Percentiles rank a stretch among this genome's conserved stretches.
phyloP scores from a whole-genome alignment of 2,113 vertebrate genomes.

The Lepidothrix coronata region DNA sequence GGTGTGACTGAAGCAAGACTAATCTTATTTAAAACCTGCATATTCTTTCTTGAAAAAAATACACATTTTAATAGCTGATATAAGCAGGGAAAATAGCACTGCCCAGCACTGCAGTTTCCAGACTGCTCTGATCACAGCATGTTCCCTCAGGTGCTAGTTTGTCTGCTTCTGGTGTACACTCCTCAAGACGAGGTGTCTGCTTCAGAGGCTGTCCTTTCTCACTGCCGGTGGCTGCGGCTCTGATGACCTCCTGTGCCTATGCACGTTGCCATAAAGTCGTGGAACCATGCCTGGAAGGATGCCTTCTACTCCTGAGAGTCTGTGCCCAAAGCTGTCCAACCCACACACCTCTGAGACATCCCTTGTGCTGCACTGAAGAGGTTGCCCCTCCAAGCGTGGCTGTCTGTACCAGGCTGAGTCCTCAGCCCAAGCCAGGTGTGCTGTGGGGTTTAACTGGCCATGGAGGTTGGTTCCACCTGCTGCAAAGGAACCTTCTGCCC shows the following conservation, averaged over 20 bases:
- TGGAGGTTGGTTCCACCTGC: not conserved
- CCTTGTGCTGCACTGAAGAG: not conserved
- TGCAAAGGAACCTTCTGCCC: not conserved
- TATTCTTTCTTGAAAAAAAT: not conserved
- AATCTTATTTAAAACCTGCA: not conserved
- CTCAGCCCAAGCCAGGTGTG: not conserved
- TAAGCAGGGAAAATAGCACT: not conserved
- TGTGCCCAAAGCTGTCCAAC: not conserved
- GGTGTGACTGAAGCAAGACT: not conserved
- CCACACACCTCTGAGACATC: not conserved
- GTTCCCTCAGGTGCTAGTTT: not conserved
- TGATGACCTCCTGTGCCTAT: not conserved
- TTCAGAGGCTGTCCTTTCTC: not conserved
- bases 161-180: not conserved
- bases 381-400: rapidly evolving
- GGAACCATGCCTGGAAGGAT: not conserved
- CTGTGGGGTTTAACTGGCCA: not conserved
- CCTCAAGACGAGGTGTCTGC: not conserved
- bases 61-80: not conserved
- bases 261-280: not conserved
- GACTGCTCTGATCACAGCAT: not conserved
- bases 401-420: not conserved
- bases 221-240: not conserved
- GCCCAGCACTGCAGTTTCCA: not conserved
- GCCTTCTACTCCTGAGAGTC: not conserved